Conservation (phyloP, 2,113 vertebrate species). For the Atrichornis clamosus region DNA sequence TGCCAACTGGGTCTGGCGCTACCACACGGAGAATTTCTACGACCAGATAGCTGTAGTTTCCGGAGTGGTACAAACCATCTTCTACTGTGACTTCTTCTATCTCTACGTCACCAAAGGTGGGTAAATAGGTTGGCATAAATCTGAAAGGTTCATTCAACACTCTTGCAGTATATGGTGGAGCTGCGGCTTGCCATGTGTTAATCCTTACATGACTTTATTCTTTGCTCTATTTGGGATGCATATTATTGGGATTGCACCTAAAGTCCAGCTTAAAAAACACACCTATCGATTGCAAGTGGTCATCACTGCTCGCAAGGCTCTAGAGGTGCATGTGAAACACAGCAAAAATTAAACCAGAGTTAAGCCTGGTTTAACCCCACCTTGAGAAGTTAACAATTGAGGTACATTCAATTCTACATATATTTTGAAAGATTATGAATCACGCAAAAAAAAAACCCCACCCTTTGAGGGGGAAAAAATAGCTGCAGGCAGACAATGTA, state of each 20-base stretch:
- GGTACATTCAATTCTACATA: not conserved
- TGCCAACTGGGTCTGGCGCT: conserved; percentile 96
- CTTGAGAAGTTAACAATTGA: not conserved
- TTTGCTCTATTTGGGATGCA: not conserved
- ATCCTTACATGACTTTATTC: not conserved
- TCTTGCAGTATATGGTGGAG: not conserved
- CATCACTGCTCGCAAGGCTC: not conserved
- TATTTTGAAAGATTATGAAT: conserved; percentile 14
- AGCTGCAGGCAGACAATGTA: conserved; percentile 17
- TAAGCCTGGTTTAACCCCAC: not conserved
- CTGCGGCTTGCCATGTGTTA: not conserved
- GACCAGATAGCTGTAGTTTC: conserved; percentile 96
- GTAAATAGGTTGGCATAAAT: not conserved
- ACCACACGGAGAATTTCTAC: conserved; percentile 89
- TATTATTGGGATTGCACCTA: not conserved
- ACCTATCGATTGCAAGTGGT: not conserved
- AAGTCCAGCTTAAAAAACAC: not conserved
- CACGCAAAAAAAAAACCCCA: not conserved
- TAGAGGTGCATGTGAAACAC: not conserved
- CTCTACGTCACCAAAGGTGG: conserved; percentile 93
- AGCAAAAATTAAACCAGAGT: not conserved
- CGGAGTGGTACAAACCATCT: conserved; percentile 95
- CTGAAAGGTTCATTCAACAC: fast-evolving
- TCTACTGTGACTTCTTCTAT: conserved; percentile 99
- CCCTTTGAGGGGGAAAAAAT: not conserved